phyloP scores from a whole-genome alignment of 2,113 vertebrate genomes.

The Trochalopteron elliotii region DNA sequence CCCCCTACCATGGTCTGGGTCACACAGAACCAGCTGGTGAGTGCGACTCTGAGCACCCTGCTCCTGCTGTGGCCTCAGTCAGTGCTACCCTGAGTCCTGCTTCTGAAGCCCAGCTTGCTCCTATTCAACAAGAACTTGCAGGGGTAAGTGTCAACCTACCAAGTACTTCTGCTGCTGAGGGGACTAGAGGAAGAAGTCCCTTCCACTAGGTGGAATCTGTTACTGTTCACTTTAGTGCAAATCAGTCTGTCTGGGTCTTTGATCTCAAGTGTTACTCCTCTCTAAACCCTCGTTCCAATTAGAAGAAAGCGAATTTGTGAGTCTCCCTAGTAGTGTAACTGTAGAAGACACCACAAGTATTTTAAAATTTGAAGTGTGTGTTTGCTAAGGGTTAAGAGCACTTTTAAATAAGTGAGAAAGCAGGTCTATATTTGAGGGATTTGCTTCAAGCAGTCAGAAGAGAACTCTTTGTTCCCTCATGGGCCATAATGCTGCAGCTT shows the following conservation, averaged over 20 bases:
- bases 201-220: background rate
- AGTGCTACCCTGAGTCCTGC: conserved; percentile 48
- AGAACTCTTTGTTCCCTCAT: background rate
- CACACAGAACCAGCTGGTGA: conserved; percentile 64
- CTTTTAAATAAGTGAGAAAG: background rate
- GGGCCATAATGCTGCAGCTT: background rate
- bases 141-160: conserved; percentile 71
- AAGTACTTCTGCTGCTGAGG: conserved; percentile 20
- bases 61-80: conserved; percentile 64
- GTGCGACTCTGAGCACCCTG: conserved; percentile 62
- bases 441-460: background rate
- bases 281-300: background rate
- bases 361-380: background rate
- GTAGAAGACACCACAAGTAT: background rate
- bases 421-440: background rate
- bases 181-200: background rate
- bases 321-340: background rate
- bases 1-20: conserved; percentile 59
- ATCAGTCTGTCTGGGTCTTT: background rate
- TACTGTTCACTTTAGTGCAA: background rate
- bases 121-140: conserved; percentile 70
- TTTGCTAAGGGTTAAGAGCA: background rate
- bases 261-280: background rate
- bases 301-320: background rate
- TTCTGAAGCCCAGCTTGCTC: conserved; percentile 69